Evolutionary conservation across 2,888 invertebrate genomes (phyloP).

Genomic region (Pterostichus niger): DNA sequence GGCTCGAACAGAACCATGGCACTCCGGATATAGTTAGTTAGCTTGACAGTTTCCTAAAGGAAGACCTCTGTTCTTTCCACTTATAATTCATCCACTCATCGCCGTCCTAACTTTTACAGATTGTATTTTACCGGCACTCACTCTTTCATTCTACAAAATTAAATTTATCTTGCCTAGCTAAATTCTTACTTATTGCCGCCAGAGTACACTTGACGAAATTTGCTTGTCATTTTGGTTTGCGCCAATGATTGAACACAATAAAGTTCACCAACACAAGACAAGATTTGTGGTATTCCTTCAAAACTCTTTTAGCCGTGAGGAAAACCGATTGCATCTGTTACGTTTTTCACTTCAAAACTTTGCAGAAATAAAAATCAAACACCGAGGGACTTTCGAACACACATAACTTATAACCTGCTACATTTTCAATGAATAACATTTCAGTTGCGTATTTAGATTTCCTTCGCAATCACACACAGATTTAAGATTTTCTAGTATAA

Average conservation of each 20-base stretch:
- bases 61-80: conserved; percentile 40
- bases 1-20: background rate
- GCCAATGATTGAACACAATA: conserved; percentile 47
- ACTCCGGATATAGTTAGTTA: conserved; percentile 34
- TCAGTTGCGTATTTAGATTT: background rate
- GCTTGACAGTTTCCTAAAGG: conserved; percentile 22
- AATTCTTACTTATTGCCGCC: conserved; percentile 21
- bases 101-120: background rate
- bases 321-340: conserved; percentile 49
- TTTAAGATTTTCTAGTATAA: background rate
- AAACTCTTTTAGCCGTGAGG: conserved; percentile 23
- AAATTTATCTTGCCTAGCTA: background rate
- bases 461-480: no score
- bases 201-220: conserved; percentile 1
- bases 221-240: conserved; percentile 34
- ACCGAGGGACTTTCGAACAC: conserved; percentile 17
- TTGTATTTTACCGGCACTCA: background rate
- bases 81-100: conserved; percentile 22
- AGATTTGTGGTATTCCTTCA: conserved; percentile 50
- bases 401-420: conserved; percentile 47
- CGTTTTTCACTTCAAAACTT: conserved; percentile 44
- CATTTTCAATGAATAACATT: conserved; percentile 53
- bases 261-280: conserved; percentile 33
- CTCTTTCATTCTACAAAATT: background rate
- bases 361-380: conserved; percentile 49